Base-by-base conservation (phyloP, 2,888 invertebrate genomes). In the Drosophila eohydei region DNA sequence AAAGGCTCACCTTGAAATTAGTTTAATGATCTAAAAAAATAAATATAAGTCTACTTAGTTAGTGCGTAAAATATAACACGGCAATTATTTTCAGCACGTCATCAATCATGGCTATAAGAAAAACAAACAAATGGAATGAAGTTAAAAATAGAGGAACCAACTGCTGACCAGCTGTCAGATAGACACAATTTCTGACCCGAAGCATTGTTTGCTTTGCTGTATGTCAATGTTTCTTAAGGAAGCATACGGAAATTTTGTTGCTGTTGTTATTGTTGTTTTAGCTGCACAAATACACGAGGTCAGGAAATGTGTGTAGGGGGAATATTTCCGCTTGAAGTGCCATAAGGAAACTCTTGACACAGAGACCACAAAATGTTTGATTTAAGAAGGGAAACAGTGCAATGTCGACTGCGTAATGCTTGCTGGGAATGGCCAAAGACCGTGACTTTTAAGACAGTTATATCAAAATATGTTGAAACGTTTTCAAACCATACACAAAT, bases 191-290 rank as follows among this genome's bases (percentile, higher is more conserved):
- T 43, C 59, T 70, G 67, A 64, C 64, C 66, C 58, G 28, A 43
- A 46, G 38, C 55, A 40, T 11, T 63, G 16, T 66, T 66, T 66
- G 38, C 38, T 40, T 32, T 46, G 34, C 40, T 16, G 52, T 58
- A 57, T 76, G 74, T 78, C 74, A 71, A 67, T 64, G 75, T 75
- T 78, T 78, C 62, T 60, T 66, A 69, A 70, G 78, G 78, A 69
- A 66, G 55, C 54, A 48, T 48, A 64, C 26, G 16, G 11, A n/a
- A 16, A 2, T 16, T 28, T 40, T 2, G 21, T 21, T 21, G 21
- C 4, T 34, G n/a, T 4, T 30, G 30, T 40, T 16, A n/a, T n/a
- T 79, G 63, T 79, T 76, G 40, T 62, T 60, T 77, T 68, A 74
- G 73, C 67, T 80, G 66, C 40, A 52, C 40, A 68, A 48, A 58